These are phyloP conservation scores for Turritopsis dohrnii DNA, from an alignment of 30 jellyfish, hydroid and myxozoan species.

Conservation along the genomic window DNA sequence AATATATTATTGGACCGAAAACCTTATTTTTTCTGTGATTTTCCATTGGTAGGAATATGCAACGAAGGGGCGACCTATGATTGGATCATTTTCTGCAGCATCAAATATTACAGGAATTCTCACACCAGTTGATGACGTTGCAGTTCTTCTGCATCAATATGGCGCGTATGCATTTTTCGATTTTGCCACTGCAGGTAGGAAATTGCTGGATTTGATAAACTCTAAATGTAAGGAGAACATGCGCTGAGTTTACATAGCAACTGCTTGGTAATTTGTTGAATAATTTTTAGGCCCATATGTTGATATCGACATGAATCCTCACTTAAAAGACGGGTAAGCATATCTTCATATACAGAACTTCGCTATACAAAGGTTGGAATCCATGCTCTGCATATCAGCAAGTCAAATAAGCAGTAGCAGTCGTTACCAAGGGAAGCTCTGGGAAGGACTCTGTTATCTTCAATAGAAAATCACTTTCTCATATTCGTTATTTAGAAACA, in stretches of 20 bases:
- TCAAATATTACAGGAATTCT: constrained; percentile 83
- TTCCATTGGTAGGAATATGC: constrained; percentile 31
- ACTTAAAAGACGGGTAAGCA: constrained; percentile 6
- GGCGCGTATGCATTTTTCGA: constrained; percentile 85
- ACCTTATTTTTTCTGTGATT: background rate
- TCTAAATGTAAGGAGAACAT: background rate
- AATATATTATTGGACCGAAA: too few relatives aligned
- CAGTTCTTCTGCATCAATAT: constrained; percentile 64
- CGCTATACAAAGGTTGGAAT: too few relatives aligned
- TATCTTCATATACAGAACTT: too few relatives aligned
- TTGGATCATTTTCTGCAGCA: constrained; percentile 90
- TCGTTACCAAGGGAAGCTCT: too few relatives aligned
- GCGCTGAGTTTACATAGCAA: background rate
- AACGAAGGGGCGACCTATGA: constrained; percentile 37
- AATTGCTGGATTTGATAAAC: background rate
- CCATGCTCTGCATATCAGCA: too few relatives aligned
- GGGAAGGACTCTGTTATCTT: too few relatives aligned
- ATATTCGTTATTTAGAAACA: background rate
- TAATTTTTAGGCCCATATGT: constrained; percentile 68
- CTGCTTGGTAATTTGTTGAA: background rate
- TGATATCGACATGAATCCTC: constrained; percentile 84
- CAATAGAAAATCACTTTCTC: background rate
- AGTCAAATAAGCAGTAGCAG: too few relatives aligned
- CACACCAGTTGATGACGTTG: constrained; percentile 58
- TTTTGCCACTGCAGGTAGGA: constrained; percentile 85